Evolutionary conservation across 37 sponge, comb jelly and placozoan genomes (phyloP), one percentile per base, ranked within the genome.

Genomic region (Cladorhizidae sp.): DNA sequence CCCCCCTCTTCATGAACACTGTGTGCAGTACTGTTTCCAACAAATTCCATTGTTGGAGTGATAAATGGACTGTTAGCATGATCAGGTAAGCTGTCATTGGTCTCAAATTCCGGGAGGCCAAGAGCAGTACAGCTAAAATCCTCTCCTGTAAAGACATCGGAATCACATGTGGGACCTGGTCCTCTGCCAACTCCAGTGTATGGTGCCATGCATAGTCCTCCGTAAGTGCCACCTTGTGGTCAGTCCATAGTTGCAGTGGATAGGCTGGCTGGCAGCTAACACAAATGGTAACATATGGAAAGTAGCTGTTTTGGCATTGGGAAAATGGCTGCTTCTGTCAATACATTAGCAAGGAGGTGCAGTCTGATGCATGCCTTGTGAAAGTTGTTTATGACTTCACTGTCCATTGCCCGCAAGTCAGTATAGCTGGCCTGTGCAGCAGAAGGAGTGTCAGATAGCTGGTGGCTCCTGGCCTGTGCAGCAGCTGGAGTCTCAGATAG

Each of bases 401-500:
- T 36, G 32, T 25, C 2, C 3, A 65, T 32, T 18, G 36, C 32
- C 36, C 31, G 9, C 67, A 65, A 29, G 36, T 65, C 35, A 32
- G 26, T 32, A 31, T 35, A 65, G 32, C 67, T 31, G 67, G 67
- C 7, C 26, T 32, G 38, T 72, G 72, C 12, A 72, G 25, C 15
- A 72, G 50, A 21, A 41, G 50, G 17, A 72, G 50, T 40, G 8
- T 72, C 50, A 74, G 57, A 54, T 74, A n/a, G n/a, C n/a, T n/a
- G n/a, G n/a, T n/a, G 41, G 57, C 52, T 55, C 75, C 14, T 35
- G 7, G 29, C 75, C 17, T 31, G 26, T n/a, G n/a, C n/a, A 21
- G 1, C 57, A 29, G n/a, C 41, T 32, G 75, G 75, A 37, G 22
- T 40, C 36, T 55, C 49, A 21, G 41, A n/a, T n/a, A n/a, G n/a